These are phyloP conservation scores for Fregata magnificens DNA, from an alignment of 2,113 vertebrate genomes.

Conservation along the genomic window DNA sequence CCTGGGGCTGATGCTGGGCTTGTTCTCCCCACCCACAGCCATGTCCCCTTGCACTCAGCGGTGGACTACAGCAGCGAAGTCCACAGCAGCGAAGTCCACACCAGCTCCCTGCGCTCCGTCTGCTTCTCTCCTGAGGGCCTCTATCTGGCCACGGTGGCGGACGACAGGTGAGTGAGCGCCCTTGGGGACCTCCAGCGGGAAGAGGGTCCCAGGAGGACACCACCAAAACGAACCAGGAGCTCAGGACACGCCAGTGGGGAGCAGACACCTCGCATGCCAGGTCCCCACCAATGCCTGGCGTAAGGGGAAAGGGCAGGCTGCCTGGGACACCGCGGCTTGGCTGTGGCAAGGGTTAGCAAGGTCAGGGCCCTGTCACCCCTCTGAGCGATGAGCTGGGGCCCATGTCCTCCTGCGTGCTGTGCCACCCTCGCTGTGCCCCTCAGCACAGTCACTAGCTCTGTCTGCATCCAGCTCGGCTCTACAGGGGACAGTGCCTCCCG, in stretches of 20 bases:
- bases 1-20: background rate
- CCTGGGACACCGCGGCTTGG: fast-evolving
- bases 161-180: slow-evolving; percentile 83
- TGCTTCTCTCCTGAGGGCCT: slow-evolving; percentile 91
- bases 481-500: background rate
- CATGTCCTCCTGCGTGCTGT: fast-evolving
- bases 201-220: background rate
- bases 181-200: background rate
- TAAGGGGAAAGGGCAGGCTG: background rate
- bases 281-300: fast-evolving
- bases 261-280: fast-evolving
- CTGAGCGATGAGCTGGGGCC: background rate
- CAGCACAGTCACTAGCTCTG: background rate
- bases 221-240: background rate
- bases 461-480: background rate
- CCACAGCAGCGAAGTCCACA: slow-evolving; percentile 67
- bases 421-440: background rate
- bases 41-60: slow-evolving; percentile 34
- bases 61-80: slow-evolving; percentile 68
- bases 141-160: slow-evolving; percentile 88
- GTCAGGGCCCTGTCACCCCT: background rate
- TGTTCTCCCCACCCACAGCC: slow-evolving; percentile 30
- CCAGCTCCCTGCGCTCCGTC: slow-evolving; percentile 83
- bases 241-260: background rate
- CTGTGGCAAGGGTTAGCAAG: background rate